These are phyloP conservation scores for Callopanchax toddi DNA, from an alignment of 2,113 vertebrate species.

Conservation along the genomic window DNA sequence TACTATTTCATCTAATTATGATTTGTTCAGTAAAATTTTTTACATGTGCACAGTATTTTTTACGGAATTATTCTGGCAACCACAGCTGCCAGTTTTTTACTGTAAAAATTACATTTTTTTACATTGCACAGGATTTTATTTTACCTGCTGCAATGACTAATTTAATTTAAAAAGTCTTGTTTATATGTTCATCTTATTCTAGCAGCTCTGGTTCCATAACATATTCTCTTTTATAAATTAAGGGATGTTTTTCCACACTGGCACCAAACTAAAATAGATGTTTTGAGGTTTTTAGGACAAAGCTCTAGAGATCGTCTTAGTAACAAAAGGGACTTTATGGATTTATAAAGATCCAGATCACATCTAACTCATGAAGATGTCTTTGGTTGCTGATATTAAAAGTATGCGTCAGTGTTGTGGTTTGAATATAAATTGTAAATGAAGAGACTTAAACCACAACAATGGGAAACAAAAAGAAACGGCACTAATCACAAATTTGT, in stretches of 20 bases:
- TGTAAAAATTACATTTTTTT: too few relatives aligned
- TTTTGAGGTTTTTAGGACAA: conserved; percentile 34
- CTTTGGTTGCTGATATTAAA: too few relatives aligned
- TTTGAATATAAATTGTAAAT: neutral
- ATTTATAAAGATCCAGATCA: neutral
- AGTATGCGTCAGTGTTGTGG: neutral
- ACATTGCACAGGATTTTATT: too few relatives aligned
- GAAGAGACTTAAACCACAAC: neutral
- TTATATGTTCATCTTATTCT: neutral
- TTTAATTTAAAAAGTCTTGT: neutral
- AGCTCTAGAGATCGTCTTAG: conserved; percentile 5
- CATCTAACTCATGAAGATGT: too few relatives aligned
- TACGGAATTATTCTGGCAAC: too few relatives aligned
- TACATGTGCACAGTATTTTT: too few relatives aligned
- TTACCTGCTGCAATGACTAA: too few relatives aligned
- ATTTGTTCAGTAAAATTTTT: too few relatives aligned
- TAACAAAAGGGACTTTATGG: conserved; percentile 4
- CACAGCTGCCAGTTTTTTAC: too few relatives aligned
- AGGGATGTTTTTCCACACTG: neutral
- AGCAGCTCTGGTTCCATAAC: neutral
- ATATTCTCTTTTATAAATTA: conserved; percentile 17
- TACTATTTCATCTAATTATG: too few relatives aligned
- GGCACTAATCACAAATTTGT: conserved; percentile 2
- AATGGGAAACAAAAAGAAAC: neutral
- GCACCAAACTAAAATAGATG: conserved; percentile 2